Evolutionary conservation across 2,113 vertebrate genomes (phyloP), one percentile per base, ranked within the genome.

Genomic region (Ochotona princeps): DNA sequence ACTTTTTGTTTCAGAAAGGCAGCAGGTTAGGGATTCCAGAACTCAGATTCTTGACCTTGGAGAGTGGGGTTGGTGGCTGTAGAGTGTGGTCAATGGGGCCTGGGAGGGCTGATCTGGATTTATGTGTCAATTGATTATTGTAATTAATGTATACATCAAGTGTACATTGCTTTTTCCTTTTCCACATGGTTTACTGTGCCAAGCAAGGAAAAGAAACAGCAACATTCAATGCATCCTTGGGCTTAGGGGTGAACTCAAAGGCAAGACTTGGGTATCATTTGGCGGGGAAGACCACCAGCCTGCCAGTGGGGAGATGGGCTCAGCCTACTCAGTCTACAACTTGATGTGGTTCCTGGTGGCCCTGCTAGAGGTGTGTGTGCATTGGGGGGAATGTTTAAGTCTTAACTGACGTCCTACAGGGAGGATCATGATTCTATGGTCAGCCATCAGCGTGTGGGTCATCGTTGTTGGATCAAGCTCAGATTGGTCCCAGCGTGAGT

Each of bases 11-110:
- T 73, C 74, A 83, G 73, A 12, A 69, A 80, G 81, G 94, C 76
- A 83, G 85, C 8, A 7, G 25, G 92, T 0, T 0, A 75, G 88
- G 95, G 91, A 47, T 92, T 95, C 92, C 54, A 93, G 9, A 70
- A 87, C 28, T 26, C 54, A 44, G 90, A 26, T 79, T 44, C 10
- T 86, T 79, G 90, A 67, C 0, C 1, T 74, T 7, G 51, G 47
- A 73, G 17, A 35, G 61, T 14, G 25, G 0, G 11, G 0, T 2
- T 28, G 83, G 61, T 44, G 30, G 20, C 61, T 57, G 17, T 0
- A 6, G 12, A 63, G 32, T 60, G 1, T 61, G 87, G 61, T 7
- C 9, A 28, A 65, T 60, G 63, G 38, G 13, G 21, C 26, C 49
- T 8, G 9, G 67, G 54, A 90, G 69, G 63, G 18, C 25, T 4